Evolutionary conservation across 2,888 invertebrate species (phyloP), one percentile per base, ranked within the genome.

Genomic region (Julus scandinavius): DNA sequence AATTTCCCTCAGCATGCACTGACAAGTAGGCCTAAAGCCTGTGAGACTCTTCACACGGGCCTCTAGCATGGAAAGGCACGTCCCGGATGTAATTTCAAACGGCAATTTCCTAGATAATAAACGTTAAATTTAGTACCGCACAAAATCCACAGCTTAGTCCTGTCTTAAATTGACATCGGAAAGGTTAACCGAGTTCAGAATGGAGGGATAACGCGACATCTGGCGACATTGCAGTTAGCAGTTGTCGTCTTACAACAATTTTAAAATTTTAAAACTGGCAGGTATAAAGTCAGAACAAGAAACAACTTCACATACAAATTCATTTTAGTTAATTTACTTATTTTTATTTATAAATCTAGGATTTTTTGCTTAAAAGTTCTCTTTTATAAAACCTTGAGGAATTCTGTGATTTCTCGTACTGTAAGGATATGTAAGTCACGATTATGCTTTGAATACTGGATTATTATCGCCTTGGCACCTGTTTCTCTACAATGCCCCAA

Each of bases 21-120:
- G 72, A 72, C 72, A 72, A 29, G 72, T 72, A 72, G 72, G 72
- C 72, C 72, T 72, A 72, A 72, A 29, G 29, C 11, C 29, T 4
- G 17, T n/a, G 17, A 17, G 6, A n/a, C 58, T 63, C 58, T 63
- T 63, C 58, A 5, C 17, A 63, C 1, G 58, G 58, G 58, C 58
- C 72, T 72, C 72, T 9, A 29, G 5, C 72, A 72, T 72, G 29
- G n/a, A 20, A 20, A 72, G 0, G 29, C 20, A 72, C 72, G 72
- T 72, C 72, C 72, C 72, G 72, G 72, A 72, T 72, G 72, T 72
- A 72, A 72, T 72, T 72, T 72, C 72, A 72, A 72, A 72, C 72
- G 72, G 29, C 72, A 72, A 29, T 72, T 72, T 72, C 72, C 72
- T 20, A 72, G 72, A 72, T 72, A 72, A 72, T 72, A 72, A 72